Base-by-base conservation (phyloP, 2,113 vertebrate genomes). In the Egretta garzetta region DNA sequence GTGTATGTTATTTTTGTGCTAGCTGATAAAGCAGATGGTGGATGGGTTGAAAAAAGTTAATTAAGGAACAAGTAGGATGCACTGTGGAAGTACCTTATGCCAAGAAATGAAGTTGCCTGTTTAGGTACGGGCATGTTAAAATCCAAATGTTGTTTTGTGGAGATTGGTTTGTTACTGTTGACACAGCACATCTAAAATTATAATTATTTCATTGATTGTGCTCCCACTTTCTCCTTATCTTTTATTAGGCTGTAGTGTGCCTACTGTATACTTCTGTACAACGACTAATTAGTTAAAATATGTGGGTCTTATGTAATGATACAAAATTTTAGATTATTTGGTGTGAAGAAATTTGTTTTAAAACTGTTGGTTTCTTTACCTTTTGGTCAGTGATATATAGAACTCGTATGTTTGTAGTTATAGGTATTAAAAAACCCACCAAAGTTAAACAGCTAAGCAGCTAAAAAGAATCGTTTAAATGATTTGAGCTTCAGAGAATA, bases 21-120 rank as follows among this genome's bases (percentile, higher is more conserved):
- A 60, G 77, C 84, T 94, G 89, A 66, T 91, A 37, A 59, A 94
- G 50, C 93, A 96, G 93, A 93, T 96, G 89, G 95, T 88, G 28
- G 62, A 89, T 82, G 86, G 35, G 72, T 76, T 82, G 63, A 64
- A 66, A 96, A 97, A 94, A 80, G 74, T 76, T 94, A 95, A 91
- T 93, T 93, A 95, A 85, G 77, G 89, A 95, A 89, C 74, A 85
- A 93, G 93, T 94, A 82, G 96, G 89, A 88, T 86, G 93, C 58
- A 59, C 95, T 94, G 74, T 80, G 77, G 81, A 94, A 82, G 53
- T 73, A 53, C 33, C 21, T 87, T 37, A 37, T 94, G 80, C 84
- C 74, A 86, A 62, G 86, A 88, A 92, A 52, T 47, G 35, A 81
- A 88, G 58, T 58, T 95, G 74, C 37, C 55, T 88, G 23, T 85